These are phyloP conservation scores for Lagenorhynchus albirostris DNA, from an alignment of 2,113 vertebrate genomes.

Conservation along the genomic window DNA sequence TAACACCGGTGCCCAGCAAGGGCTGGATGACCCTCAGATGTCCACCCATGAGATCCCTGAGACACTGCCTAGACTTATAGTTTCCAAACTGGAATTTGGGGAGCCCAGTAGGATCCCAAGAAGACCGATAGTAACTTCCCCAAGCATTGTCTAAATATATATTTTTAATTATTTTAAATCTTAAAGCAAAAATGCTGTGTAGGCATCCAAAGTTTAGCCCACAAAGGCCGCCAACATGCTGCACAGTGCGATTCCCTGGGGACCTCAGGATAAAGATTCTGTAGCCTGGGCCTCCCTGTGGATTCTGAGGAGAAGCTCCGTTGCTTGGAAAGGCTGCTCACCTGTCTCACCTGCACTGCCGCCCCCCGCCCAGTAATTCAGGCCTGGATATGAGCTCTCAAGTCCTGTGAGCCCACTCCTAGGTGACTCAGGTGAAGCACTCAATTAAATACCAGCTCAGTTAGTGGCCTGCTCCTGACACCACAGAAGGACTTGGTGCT, in stretches of 20 bases:
- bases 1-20: neutral
- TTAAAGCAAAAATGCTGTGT: neutral
- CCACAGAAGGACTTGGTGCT: neutral
- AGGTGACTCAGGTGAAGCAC: neutral
- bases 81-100: neutral
- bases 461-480: neutral
- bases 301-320: neutral
- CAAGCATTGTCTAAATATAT: neutral
- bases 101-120: neutral
- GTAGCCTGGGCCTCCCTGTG: neutral
- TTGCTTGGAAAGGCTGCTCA: neutral
- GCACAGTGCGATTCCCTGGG: neutral
- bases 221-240: rapidly evolving
- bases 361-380: neutral
- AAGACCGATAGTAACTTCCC: neutral
- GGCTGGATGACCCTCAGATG: neutral
- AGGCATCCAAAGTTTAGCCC: neutral
- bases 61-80: neutral
- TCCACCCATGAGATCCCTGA: neutral
- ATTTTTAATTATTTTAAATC: conserved; percentile 6
- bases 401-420: neutral
- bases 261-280: neutral
- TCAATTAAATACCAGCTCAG: neutral
- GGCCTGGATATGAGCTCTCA: neutral
- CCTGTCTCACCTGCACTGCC: neutral